Conservation (phyloP, 2,113 vertebrate genomes). For the Gorsachius goisagi region DNA sequence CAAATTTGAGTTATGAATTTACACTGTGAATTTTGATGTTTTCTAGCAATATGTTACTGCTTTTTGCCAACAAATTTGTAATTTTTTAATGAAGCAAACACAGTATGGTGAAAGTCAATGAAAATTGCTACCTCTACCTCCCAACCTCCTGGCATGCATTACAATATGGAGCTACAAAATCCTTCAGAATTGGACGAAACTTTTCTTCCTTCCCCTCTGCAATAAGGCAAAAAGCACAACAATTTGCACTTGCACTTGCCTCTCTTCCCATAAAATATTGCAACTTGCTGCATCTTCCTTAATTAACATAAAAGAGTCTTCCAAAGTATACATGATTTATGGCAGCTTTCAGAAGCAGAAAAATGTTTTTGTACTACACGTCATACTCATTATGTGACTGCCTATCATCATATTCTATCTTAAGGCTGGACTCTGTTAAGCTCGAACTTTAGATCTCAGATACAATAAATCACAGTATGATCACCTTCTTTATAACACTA, state of each 20-base stretch:
- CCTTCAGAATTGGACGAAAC: conserved; percentile 37
- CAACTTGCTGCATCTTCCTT: conserved; percentile 45
- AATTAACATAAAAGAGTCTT: conserved; percentile 53
- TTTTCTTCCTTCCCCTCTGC: background rate
- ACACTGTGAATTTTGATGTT: conserved; percentile 67
- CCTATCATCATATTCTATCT: background rate
- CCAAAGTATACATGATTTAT: conserved; percentile 47
- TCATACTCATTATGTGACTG: conserved; percentile 13
- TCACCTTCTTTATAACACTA: background rate
- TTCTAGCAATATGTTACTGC: conserved; percentile 66
- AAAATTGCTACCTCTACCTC: conserved; percentile 64
- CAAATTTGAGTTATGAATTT: conserved; percentile 62
- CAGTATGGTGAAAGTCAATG: conserved; percentile 62
- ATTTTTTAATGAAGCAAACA: conserved; percentile 69
- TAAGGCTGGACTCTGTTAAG: background rate
- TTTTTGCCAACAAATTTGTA: conserved; percentile 67
- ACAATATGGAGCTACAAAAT: conserved; percentile 33
- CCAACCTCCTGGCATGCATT: conserved; percentile 37
- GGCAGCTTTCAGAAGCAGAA: conserved; percentile 48
- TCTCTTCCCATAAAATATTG: conserved; percentile 34
- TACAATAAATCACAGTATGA: background rate
- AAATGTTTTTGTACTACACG: conserved; percentile 20
- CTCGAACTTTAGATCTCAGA: background rate
- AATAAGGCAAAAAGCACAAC: conserved; percentile 61
- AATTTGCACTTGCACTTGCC: conserved; percentile 34